phyloP scores from a whole-genome alignment of 2,888 invertebrate genomes.

The Arctia plantaginis region DNA sequence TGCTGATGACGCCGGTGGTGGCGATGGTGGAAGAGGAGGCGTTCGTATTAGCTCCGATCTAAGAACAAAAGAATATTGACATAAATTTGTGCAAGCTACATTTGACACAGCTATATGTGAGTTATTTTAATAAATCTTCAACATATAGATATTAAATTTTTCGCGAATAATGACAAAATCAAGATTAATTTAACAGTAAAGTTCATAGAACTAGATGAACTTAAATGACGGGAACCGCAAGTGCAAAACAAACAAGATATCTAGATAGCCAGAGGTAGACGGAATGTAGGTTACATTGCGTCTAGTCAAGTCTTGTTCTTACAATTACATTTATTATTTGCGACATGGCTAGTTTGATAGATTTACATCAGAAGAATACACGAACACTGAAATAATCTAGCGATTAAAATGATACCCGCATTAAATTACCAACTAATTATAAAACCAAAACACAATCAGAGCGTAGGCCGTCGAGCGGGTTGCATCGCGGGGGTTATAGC shows the following conservation, averaged over 20 bases:
- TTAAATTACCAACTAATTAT: constrained; percentile 48
- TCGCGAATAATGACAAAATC: too few relatives aligned
- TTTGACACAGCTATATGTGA: not conserved
- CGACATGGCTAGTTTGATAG: not conserved
- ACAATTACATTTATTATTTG: not conserved
- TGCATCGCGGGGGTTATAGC: constrained; percentile 50
- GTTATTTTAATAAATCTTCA: too few relatives aligned
- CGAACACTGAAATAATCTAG: not conserved
- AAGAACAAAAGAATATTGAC: constrained; percentile 26
- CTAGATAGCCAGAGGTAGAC: not conserved
- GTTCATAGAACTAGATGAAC: not conserved
- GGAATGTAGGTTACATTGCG: not conserved
- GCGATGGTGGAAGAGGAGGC: constrained; percentile 78
- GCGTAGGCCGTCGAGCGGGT: constrained; percentile 35
- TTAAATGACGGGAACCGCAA: not conserved
- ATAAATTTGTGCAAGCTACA: too few relatives aligned
- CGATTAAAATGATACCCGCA: constrained; percentile 37
- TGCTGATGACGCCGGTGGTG: constrained; percentile 76
- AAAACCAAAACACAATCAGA: constrained; percentile 50
- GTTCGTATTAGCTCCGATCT: constrained; percentile 74
- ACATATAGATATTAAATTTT: too few relatives aligned
- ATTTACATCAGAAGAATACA: not conserved
- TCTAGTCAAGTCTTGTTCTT: not conserved
- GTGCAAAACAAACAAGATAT: not conserved
- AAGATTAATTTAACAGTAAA: not conserved